Evolutionary conservation across 53 echinoderm and acorn worm species (phyloP), one percentile per base, ranked within the genome.

Genomic region (Hippasteria phrygiana): DNA sequence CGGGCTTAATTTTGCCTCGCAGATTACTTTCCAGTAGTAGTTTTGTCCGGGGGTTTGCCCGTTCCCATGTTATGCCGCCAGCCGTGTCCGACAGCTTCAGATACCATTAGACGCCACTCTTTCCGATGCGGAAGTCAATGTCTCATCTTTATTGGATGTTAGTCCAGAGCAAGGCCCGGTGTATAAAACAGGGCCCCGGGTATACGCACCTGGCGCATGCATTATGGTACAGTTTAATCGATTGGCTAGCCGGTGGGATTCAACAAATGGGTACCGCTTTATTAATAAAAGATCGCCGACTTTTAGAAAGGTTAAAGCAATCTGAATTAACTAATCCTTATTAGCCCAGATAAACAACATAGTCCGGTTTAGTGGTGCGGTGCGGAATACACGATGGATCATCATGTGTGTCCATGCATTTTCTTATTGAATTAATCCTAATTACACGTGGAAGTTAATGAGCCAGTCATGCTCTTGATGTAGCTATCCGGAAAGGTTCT

Each of bases 101-200:
- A 73, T 43, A n/a, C 45, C 73, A 43, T 43, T 41, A 73, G 73
- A 73, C 73, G 42, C 73, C 73, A 41, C 43, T 43, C 73, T 43
- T 73, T 73, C 73, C 73, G 73, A n/a, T 73, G 22, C 73, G 73
- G 42, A 73, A 73, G 73, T 73, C 73, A 43, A 40, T 34, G 73
- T 20, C 73, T 73, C 45, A 73, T 73, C 27, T 73, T 43, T 43
- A 73, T 73, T 73, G 27, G 67, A 67, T 67, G 67, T 67, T n/a
- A 9, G 37, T 67, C 37, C 37, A 2, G 42, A n/a, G 40, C 18
- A 1, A 71, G 5, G 24, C 20, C 41, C 36, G 43, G 12, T 4
- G 36, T 33, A 14, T 43, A 43, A 64, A 33, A 13, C 9, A 5
- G 7, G 29, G 13, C 34, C 67, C 34, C 67, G 34, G 22, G 26